Evolutionary conservation across 2,797 vertebrate genomes (phyloP).

Genomic region (Coregonus sp.): DNA sequence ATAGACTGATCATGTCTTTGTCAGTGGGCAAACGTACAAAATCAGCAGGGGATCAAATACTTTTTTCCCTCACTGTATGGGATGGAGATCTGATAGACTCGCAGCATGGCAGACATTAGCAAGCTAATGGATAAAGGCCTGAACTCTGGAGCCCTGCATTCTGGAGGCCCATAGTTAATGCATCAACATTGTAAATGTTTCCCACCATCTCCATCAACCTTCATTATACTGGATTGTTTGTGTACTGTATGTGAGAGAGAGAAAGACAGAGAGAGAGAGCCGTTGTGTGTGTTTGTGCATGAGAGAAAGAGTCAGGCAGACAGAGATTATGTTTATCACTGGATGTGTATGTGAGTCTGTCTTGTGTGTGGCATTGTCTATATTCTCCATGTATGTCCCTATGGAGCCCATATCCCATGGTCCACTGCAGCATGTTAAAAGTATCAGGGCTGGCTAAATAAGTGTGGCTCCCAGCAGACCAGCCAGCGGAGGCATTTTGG

Average conservation of each 20-base stretch:
- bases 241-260: constrained; percentile 10
- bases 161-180: constrained; percentile 4
- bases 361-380: not conserved
- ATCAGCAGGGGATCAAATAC: too few species aligned
- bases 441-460: constrained; percentile 37
- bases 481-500: constrained; percentile 2
- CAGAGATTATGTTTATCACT: not conserved
- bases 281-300: not conserved
- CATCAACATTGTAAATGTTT: not conserved
- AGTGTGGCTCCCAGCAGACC: constrained; percentile 38
- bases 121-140: constrained; percentile 25
- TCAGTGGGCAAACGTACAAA: too few species aligned
- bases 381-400: constrained; percentile 4
- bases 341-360: not conserved
- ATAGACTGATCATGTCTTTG: too few species aligned
- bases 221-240: not conserved
- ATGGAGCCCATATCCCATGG: constrained; percentile 31
- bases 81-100: constrained; percentile 15
- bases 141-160: not conserved
- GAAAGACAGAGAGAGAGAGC: not conserved
- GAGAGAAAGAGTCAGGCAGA: not conserved
- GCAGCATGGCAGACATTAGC: constrained; percentile 35
- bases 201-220: not conserved
- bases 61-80: not conserved
- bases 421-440: constrained; percentile 38